Conservation (phyloP, 2,113 vertebrate species). For the Psophia crepitans region DNA sequence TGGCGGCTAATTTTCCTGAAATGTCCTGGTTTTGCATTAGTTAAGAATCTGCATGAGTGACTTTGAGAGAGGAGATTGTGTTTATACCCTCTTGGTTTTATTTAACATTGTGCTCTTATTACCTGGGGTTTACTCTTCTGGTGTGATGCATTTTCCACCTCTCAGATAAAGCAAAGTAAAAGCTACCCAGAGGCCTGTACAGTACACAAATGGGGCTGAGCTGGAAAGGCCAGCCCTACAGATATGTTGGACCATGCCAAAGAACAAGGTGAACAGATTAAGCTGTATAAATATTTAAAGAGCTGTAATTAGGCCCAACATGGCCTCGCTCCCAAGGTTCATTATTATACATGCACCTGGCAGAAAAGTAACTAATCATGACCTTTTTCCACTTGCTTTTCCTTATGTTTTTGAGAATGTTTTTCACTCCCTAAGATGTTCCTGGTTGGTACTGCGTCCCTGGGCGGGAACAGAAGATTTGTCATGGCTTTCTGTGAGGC, state of each 20-base stretch:
- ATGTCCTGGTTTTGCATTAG: neutral
- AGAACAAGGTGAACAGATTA: constrained; percentile 28
- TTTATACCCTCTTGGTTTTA: neutral
- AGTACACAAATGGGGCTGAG: neutral
- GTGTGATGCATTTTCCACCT: neutral
- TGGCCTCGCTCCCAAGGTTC: neutral
- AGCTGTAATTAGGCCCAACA: constrained; percentile 21
- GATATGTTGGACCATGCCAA: neutral
- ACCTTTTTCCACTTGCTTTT: neutral
- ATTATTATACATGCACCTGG: neutral
- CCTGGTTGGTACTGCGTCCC: neutral
- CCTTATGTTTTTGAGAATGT: neutral
- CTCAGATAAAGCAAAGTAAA: neutral
- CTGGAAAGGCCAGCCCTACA: neutral
- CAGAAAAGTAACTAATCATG: neutral
- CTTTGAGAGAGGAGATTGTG: neutral
- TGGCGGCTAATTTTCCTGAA: neutral
- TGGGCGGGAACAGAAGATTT: neutral
- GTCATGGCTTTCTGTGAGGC: neutral
- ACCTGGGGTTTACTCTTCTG: neutral
- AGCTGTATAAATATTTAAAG: constrained; percentile 53
- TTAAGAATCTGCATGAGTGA: neutral
- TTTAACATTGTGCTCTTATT: neutral
- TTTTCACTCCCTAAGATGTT: neutral
- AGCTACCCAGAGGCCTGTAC: neutral